These are phyloP conservation scores for Odobenus rosmarus DNA, from an alignment of 2,113 vertebrate species.

Conservation along the genomic window DNA sequence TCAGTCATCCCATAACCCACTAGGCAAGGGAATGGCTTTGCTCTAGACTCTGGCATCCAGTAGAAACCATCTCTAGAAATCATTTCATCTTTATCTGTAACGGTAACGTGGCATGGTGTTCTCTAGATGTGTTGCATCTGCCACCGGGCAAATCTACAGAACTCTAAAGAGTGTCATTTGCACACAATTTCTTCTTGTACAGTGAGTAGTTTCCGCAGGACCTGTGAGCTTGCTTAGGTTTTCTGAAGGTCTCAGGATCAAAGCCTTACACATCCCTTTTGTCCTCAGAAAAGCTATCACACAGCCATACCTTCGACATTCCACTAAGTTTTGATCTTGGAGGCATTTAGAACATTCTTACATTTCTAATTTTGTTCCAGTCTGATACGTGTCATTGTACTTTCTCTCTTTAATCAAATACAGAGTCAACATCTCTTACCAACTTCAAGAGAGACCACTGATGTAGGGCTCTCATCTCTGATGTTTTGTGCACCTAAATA, in stretches of 20 bases:
- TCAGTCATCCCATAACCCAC: background rate
- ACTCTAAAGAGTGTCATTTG: background rate
- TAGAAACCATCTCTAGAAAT: background rate
- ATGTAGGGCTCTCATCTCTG: background rate
- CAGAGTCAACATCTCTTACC: background rate
- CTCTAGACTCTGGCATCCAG: background rate
- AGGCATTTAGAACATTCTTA: background rate
- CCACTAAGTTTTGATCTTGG: background rate
- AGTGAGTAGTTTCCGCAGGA: background rate
- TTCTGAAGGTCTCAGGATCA: constrained; percentile 7
- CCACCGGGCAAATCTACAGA: background rate
- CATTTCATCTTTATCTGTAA: background rate
- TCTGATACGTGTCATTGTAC: background rate
- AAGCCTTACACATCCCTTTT: background rate
- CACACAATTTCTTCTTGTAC: background rate
- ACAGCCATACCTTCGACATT: background rate
- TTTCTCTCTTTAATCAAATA: background rate
- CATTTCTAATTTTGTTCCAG: background rate
- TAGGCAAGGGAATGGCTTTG: background rate
- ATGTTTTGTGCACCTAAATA: background rate
- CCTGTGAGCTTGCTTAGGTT: background rate
- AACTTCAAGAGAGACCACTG: background rate
- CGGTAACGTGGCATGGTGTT: background rate
- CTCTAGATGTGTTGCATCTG: background rate
- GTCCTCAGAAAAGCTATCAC: background rate